Percentiles rank a stretch among this genome's conserved stretches.
Evolutionary conservation across 2,797 vertebrate genomes (phyloP).

Genomic region (Periophthalmus magnuspinnatus): DNA sequence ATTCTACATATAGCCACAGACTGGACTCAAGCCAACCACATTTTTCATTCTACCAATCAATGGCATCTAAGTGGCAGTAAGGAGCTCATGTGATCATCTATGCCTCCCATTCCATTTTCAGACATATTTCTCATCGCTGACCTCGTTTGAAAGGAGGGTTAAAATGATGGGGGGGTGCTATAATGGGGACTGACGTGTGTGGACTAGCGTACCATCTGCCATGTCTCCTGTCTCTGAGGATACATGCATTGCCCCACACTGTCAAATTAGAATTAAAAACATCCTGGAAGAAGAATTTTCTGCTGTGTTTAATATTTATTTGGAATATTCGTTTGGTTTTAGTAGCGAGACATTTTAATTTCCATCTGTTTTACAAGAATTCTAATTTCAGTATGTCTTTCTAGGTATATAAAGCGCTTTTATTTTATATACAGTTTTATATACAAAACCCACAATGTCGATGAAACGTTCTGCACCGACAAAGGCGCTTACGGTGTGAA

Average conservation of each 20-base stretch:
- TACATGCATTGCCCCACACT: neutral
- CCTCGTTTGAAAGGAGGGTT: neutral
- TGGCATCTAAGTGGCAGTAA: constrained; percentile 22
- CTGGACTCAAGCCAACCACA: constrained; percentile 30
- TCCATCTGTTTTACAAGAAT: no score
- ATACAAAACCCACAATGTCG: no score
- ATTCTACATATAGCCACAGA: no score
- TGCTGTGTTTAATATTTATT: no score
- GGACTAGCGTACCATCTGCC: constrained; percentile 38
- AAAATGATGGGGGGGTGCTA: constrained; percentile 16
- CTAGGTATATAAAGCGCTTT: no score
- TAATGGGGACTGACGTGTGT: constrained; percentile 27
- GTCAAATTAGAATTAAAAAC: no score
- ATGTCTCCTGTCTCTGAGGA: constrained; percentile 27
- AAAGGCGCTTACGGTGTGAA: no score
- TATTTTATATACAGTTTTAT: no score
- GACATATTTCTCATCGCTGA: neutral
- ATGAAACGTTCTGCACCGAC: no score
- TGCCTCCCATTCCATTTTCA: constrained; percentile 16
- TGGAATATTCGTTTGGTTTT: no score
- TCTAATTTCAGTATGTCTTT: no score
- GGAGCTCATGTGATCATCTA: constrained; percentile 19
- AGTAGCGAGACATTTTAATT: no score
- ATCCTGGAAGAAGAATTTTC: neutral
- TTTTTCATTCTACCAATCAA: constrained; percentile 26